Percentiles rank a stretch among this genome's conserved stretches.
phyloP scores from a whole-genome alignment of 2,113 vertebrate genomes.

The Jacana jacana region DNA sequence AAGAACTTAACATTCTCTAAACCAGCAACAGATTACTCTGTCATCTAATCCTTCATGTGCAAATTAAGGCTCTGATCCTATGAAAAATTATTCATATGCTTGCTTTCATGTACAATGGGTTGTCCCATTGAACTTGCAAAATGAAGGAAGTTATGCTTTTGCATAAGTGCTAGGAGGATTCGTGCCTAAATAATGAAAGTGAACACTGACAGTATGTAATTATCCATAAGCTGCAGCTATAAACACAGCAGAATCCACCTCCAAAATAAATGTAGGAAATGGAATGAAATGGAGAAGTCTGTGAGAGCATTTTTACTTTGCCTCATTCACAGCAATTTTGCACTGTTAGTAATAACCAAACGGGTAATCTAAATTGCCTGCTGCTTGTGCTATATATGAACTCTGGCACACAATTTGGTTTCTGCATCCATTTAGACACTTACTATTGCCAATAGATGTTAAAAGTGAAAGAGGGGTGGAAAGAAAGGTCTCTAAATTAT shows the following conservation, averaged over 20 bases:
- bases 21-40: not conserved
- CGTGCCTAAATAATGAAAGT: conserved; percentile 14
- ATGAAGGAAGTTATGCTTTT: conserved; percentile 8
- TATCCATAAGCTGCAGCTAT: conserved; percentile 1
- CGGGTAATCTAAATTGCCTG: conserved; percentile 3
- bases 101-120: conserved; percentile 10
- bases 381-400: not conserved
- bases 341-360: conserved; percentile 2
- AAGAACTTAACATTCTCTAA: not conserved
- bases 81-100: not conserved
- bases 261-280: conserved; percentile 36
- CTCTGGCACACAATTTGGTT: not conserved
- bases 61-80: not conserved
- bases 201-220: not conserved
- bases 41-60: conserved; percentile 13
- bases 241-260: conserved; percentile 22
- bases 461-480: not conserved
- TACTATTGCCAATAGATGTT: not conserved
- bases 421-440: conserved; percentile 9
- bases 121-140: not conserved
- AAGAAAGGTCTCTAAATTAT: not conserved
- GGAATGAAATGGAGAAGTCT: not conserved
- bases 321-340: conserved; percentile 11
- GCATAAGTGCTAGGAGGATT: not conserved
- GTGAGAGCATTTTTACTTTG: conserved; percentile 17